Percentiles rank a stretch among this genome's conserved stretches.
These are phyloP conservation scores for Mellivora capensis DNA, from an alignment of 2,113 vertebrate species.

Conservation along the genomic window DNA sequence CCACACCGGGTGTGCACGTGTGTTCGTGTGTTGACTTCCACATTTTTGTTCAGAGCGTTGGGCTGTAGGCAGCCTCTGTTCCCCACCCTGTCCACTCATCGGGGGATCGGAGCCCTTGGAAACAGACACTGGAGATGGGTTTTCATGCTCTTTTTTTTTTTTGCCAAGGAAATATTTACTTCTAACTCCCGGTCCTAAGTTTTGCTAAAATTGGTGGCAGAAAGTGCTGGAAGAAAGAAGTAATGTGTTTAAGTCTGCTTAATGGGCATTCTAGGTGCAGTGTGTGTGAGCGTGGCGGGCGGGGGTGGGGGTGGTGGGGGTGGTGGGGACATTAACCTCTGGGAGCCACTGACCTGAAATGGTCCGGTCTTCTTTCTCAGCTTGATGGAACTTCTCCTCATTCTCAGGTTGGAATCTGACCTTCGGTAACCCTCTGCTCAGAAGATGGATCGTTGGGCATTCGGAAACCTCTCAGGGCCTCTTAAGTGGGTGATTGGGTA, in stretches of 20 bases:
- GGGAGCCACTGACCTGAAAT: background rate
- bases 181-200: background rate
- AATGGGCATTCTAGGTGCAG: background rate
- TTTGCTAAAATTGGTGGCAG: background rate
- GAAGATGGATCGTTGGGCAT: slow-evolving; percentile 9
- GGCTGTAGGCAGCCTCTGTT: accelerated
- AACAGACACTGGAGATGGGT: background rate
- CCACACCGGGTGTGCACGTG: accelerated
- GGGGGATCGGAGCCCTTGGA: background rate
- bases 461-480: slow-evolving; percentile 6
- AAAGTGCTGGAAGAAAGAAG: slow-evolving; percentile 1
- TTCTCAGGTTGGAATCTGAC: slow-evolving; percentile 21
- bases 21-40: background rate
- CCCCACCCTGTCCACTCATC: accelerated
- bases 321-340: background rate
- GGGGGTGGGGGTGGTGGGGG: background rate
- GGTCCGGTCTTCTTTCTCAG: background rate
- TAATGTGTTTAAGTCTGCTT: background rate
- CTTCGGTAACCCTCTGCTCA: background rate
- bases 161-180: background rate
- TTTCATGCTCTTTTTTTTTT: background rate
- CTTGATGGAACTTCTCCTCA: background rate
- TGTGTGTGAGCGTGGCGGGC: no score
- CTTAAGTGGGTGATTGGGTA: slow-evolving; percentile 7
- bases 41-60: accelerated